Percentiles rank a stretch among this genome's conserved stretches.
Evolutionary conservation across 1,140 invertebrate genomes (phyloP).

Genomic region (Pseudachorutes palmiensis): DNA sequence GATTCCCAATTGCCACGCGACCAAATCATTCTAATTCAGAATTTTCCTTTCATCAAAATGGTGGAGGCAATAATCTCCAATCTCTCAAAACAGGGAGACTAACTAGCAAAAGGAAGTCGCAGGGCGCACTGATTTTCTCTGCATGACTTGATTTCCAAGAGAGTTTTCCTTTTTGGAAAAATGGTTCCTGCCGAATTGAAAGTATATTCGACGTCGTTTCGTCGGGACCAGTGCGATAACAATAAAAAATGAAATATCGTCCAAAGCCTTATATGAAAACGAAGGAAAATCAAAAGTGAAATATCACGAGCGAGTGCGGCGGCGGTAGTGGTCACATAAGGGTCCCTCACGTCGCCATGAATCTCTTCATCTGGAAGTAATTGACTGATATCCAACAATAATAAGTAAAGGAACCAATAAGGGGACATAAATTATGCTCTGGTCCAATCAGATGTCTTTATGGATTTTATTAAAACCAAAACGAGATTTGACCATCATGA

Average conservation of each 20-base stretch:
- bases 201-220: background rate
- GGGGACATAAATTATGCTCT: background rate
- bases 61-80: background rate
- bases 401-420: too few species aligned
- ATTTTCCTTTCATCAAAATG: background rate
- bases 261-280: background rate
- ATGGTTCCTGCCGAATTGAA: background rate
- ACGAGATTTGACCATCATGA: background rate
- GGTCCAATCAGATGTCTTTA: background rate
- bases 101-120: too few species aligned
- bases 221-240: background rate
- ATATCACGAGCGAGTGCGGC: background rate
- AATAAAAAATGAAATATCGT: constrained; percentile 11
- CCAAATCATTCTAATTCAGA: constrained; percentile 15
- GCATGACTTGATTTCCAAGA: background rate
- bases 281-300: background rate
- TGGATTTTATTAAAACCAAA: too few species aligned
- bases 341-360: background rate
- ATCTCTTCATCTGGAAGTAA: constrained; percentile 8
- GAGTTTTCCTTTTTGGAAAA: constrained; percentile 11
- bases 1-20: constrained; percentile 30
- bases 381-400: constrained; percentile 8
- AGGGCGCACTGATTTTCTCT: background rate
- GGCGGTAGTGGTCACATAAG: background rate
- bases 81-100: background rate